Evolutionary conservation across 2,797 vertebrate genomes (phyloP), one percentile per base, ranked within the genome.

Genomic region (Lateolabrax maculatus): DNA sequence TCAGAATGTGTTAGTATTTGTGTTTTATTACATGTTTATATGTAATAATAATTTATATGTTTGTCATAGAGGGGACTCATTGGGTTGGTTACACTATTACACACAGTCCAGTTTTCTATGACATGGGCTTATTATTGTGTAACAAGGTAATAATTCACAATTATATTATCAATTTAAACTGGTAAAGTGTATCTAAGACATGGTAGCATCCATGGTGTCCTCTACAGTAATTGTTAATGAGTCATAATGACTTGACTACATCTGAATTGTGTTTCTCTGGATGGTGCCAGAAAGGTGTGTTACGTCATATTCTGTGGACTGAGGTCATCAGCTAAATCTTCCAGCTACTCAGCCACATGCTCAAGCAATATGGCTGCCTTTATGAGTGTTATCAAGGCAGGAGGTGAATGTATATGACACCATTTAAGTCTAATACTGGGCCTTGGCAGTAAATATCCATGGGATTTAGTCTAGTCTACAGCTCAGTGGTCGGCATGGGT

Each of bases 401-500:
- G 52, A 70, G 76, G 69, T 84, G 75, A 89, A 89, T 90, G 85
- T 82, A 73, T 78, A 86, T 75, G 69, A 79, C 88, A 76, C 77
- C 56, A 29, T 87, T 63, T 71, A 81, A 71, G 56, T 90, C 90
- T 92, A 89, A 93, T 85, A 66, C 29, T 48, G 78, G 85, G 66
- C 58, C 25, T 43, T 23, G 64, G 77, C 88, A 88, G 71, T 90
- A 91, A 88, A 91, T 87, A 89, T 86, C 71, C 56, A 56, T 27
- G n/a, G 64, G 61, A 81, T 84, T 86, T 80, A 87, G 68, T 79
- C 66, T 68, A 75, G 85, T 85, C 66, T 87, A 39, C 73, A 79
- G 83, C 61, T 91, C 92, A 90, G 90, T 89, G 85, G 84, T 72
- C 23, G 55, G 72, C 58, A 65, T 25, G 79, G 91, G 90, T 92